Base-by-base conservation (phyloP, 2,797 vertebrate species). In the Anabacerthia variegaticeps region DNA sequence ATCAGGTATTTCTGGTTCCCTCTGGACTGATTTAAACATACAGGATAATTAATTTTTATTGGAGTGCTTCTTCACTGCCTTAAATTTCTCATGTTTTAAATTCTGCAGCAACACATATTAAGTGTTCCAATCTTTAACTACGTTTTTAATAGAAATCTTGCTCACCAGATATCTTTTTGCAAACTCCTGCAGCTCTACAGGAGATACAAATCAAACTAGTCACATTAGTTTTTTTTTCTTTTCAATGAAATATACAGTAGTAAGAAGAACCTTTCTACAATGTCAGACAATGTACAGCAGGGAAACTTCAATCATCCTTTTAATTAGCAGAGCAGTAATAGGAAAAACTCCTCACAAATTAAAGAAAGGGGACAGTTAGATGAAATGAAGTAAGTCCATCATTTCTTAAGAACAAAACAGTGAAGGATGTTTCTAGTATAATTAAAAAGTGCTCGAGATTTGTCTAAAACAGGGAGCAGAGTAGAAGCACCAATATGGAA, bases 1-100 rank as follows among this genome's bases (percentile, higher is more conserved):
- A 97, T 96, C 95, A 97, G 95, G 93, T 91, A 89, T 76, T 97
- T 98, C 96, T 97, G 91, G 92, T 92, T 96, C 94, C 92, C 87
- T 65, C 79, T 96, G 95, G 96, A 95, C 75, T 95, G 93, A 90
- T 73, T 97, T 97, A 97, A 97, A 92, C 97, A 96, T 65, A 71
- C 76, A 91, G 71, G 93, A 95, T 85, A 96, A 97, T 97, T 97
- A 95, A 97, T 92, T 95, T 96, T 91, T 92, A 92, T 58, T 83
- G 81, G 61, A 92, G 63, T 51, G 30, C 80, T 91, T 96, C 91
- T 88, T 93, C 93, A 85, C 69, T 97, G 96, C 68, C 88, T 91
- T 96, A 79, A 66, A 88, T 96, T 94, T 97, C 96, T 97, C 94
- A 74, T 48, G 93, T 96, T 94, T 96, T 96, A 96, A 96, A 96